phyloP scores from a whole-genome alignment of 2,113 vertebrate species.

The Aphyosemion australe region DNA sequence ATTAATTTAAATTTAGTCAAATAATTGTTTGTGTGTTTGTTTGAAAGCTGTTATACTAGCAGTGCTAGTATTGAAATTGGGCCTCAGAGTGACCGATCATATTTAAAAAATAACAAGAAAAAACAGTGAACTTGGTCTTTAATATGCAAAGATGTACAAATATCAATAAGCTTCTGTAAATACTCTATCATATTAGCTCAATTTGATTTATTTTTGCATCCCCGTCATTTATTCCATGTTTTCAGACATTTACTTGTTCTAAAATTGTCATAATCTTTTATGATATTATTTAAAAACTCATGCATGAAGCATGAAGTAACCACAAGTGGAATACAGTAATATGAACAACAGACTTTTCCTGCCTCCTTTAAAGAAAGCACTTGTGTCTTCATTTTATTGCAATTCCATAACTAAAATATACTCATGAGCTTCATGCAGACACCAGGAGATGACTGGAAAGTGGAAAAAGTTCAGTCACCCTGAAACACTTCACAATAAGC shows the following conservation, averaged over 20 bases:
- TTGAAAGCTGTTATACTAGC: too few species aligned
- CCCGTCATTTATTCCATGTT: too few species aligned
- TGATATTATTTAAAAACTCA: slow-evolving; percentile 38
- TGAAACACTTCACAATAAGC: slow-evolving; percentile 17
- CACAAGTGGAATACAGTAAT: slow-evolving; percentile 60
- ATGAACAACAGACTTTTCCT: slow-evolving; percentile 65
- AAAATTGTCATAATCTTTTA: slow-evolving; percentile 2
- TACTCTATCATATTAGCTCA: too few species aligned
- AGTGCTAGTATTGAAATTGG: too few species aligned
- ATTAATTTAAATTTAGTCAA: too few species aligned
- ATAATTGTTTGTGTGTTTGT: too few species aligned
- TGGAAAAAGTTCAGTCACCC: slow-evolving; percentile 30
- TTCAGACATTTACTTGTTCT: background rate
- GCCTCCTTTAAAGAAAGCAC: slow-evolving; percentile 49
- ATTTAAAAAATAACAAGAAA: too few species aligned
- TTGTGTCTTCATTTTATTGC: slow-evolving; percentile 53
- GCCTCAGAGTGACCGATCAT: too few species aligned
- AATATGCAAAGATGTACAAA: too few species aligned
- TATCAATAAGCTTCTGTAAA: too few species aligned
- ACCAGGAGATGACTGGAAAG: slow-evolving; percentile 21
- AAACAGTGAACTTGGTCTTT: too few species aligned
- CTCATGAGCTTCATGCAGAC: slow-evolving; percentile 46
- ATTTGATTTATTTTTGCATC: too few species aligned
- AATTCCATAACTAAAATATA: slow-evolving; percentile 66
- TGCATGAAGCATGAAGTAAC: slow-evolving; percentile 53